Conservation (phyloP, 2,113 vertebrate species). For the Rhabdornis inornatus region DNA sequence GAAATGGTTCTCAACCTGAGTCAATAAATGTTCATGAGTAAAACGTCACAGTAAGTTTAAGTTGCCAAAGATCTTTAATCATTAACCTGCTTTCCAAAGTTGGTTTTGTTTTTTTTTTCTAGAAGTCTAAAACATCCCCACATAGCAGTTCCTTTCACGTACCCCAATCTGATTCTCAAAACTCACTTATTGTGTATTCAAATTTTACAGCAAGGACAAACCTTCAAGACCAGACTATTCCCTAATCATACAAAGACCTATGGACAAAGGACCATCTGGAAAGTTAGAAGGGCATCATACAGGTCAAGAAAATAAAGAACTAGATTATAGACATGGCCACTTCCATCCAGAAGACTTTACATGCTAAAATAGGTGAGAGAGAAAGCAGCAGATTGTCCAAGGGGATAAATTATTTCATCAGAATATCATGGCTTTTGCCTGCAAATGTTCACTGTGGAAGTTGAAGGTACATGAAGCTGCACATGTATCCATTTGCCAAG, state of each 20-base stretch:
- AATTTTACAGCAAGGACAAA: neutral
- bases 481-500: neutral
- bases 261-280: neutral
- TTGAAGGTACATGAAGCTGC: neutral
- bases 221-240: neutral
- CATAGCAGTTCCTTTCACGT: fast-evolving
- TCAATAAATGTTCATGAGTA: neutral
- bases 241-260: neutral
- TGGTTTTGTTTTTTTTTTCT: neutral
- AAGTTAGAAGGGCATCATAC: neutral
- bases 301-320: neutral
- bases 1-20: neutral
- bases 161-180: neutral
- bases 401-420: neutral
- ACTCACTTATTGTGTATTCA: neutral
- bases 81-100: neutral
- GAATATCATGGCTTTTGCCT: neutral
- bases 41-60: neutral
- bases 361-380: neutral
- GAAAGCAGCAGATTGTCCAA: neutral
- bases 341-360: neutral
- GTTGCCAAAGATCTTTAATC: neutral
- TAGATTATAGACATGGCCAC: neutral
- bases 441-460: neutral
- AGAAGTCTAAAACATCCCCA: neutral